Percentiles rank a stretch among this genome's conserved stretches.
phyloP scores from a whole-genome alignment of 2,113 vertebrate species.

The Cryptoleucopteryx plumbea region DNA sequence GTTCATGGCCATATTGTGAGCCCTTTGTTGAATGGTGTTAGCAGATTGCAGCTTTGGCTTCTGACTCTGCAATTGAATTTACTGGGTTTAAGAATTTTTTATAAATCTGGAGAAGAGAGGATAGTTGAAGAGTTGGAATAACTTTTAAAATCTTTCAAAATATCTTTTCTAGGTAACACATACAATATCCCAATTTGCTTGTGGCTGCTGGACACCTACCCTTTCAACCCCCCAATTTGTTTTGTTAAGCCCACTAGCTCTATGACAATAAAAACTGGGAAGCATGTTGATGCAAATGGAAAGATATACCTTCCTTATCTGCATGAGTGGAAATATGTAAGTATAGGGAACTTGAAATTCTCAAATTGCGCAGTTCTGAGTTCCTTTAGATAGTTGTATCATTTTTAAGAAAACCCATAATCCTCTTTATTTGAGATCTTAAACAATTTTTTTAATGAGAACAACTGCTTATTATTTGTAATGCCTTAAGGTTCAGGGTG shows the following conservation, averaged over 20 bases:
- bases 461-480: neutral
- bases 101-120: neutral
- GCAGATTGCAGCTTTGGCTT: neutral
- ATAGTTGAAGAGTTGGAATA: neutral
- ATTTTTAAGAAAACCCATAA: neutral
- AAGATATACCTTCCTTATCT: constrained; percentile 98
- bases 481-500: neutral
- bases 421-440: neutral
- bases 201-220: constrained; percentile 96
- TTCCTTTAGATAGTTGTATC: neutral
- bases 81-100: neutral
- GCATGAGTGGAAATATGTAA: constrained; percentile 98
- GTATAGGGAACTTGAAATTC: constrained; percentile 33
- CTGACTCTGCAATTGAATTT: neutral
- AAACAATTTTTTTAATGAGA: neutral
- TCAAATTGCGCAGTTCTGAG: neutral
- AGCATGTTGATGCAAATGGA: constrained; percentile 97
- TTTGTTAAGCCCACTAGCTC: constrained; percentile 98
- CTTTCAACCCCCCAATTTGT: constrained; percentile 97
- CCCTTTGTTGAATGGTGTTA: neutral
- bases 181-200: constrained; percentile 98
- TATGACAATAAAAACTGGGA: constrained; percentile 99
- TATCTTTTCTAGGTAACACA: constrained; percentile 80
- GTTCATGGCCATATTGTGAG: neutral
- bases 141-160: constrained; percentile 21